phyloP scores from a whole-genome alignment of 2,113 vertebrate species.

The Pithys albifrons region DNA sequence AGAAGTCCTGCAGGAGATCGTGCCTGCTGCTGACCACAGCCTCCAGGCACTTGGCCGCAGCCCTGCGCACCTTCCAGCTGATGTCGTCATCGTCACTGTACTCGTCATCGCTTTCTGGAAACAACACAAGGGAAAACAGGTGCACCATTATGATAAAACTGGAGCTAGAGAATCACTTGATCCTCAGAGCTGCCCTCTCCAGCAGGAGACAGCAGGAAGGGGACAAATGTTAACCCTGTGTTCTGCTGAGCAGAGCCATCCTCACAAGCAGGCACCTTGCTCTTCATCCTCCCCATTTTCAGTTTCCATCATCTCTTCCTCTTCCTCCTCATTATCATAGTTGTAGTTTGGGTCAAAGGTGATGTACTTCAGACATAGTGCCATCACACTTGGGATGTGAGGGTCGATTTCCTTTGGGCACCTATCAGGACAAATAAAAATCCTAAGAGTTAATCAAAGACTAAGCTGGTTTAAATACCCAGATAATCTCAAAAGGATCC shows the following conservation, averaged over 20 bases:
- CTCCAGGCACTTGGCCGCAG: constrained; percentile 89
- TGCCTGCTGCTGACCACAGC: constrained; percentile 83
- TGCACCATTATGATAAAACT: background rate
- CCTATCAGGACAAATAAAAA: constrained; percentile 63
- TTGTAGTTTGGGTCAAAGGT: constrained; percentile 95
- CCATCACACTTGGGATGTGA: constrained; percentile 83
- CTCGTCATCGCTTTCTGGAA: constrained; percentile 87
- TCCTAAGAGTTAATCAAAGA: background rate
- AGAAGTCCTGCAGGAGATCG: constrained; percentile 86
- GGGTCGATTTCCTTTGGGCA: constrained; percentile 92
- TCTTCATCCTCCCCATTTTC: constrained; percentile 87
- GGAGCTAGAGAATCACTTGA: background rate
- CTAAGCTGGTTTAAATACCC: background rate
- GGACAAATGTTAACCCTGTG: background rate
- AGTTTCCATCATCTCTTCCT: constrained; percentile 87
- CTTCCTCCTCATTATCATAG: constrained; percentile 84
- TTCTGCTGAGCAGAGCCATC: constrained; percentile 32
- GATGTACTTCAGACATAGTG: constrained; percentile 88
- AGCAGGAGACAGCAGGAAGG: background rate
- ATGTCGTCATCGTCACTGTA: constrained; percentile 93
- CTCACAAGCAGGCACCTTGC: constrained; percentile 75
- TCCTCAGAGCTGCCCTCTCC: background rate
- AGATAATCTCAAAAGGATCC: background rate
- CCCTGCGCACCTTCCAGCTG: constrained; percentile 96
- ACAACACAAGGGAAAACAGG: background rate